Percentiles rank a stretch among this genome's conserved stretches.
Evolutionary conservation across 2,113 vertebrate genomes (phyloP).

Genomic region (Pangasianodon gigas): DNA sequence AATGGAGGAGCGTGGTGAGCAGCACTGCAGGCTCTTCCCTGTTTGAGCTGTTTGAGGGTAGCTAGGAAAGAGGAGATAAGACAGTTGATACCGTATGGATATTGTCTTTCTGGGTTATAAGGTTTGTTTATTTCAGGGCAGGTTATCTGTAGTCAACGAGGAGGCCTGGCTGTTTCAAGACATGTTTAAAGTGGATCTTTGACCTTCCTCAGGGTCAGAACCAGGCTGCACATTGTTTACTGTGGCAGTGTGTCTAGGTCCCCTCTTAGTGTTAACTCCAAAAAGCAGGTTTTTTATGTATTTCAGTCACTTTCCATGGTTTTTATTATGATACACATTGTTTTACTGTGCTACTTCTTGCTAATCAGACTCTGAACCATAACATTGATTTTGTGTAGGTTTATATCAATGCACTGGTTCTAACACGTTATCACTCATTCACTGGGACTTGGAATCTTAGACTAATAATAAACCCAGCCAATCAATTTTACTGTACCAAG

Average conservation of each 20-base stretch:
- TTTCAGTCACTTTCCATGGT: not conserved
- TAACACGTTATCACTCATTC: not conserved
- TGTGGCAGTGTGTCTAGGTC: not conserved
- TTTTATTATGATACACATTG: not conserved
- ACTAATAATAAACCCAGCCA: too few relatives aligned
- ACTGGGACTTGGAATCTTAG: not conserved
- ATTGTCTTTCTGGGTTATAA: not conserved
- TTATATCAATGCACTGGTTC: not conserved
- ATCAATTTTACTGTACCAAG: not conserved
- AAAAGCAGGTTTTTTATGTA: not conserved
- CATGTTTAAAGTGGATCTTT: not conserved
- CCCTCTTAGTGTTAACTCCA: not conserved
- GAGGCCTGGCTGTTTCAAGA: not conserved
- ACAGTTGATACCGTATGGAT: not conserved
- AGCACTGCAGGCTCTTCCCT: not conserved
- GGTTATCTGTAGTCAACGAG: constrained; percentile 7
- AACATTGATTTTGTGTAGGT: not conserved
- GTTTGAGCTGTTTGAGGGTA: not conserved
- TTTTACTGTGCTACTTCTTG: not conserved
- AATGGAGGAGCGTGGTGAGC: not conserved
- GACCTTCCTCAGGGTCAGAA: not conserved
- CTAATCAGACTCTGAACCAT: not conserved
- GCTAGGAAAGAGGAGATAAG: not conserved
- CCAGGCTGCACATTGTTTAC: not conserved
- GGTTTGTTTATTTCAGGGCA: not conserved